Evolutionary conservation across 2,888 invertebrate genomes (phyloP), one percentile per base, ranked within the genome.

Genomic region (Blomia tropicalis): DNA sequence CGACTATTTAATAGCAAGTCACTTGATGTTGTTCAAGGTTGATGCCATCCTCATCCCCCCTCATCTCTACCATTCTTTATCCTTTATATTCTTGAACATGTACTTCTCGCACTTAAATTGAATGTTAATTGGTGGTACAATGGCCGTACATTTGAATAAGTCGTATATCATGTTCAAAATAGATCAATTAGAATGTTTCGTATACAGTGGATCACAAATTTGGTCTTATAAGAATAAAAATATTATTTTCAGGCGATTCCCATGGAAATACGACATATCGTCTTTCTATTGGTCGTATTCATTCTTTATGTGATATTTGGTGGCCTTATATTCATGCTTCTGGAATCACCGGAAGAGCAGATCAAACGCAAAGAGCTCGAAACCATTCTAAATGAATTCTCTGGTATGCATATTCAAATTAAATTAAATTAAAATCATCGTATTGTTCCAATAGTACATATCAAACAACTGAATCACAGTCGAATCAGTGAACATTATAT

Each of bases 321-420:
- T 11, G 87, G 88, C n/a, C 82, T 82, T 66, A 83, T 88, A 69
- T 89, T 87, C 74, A 85, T 85, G 75, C 81, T 82, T 71, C 83
- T 87, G 69, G 87, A 89, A 76, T 82, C 83, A 70, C 79, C 79
- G 32, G 74, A 83, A 70, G 88, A 88, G 75, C 74, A 79, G 58
- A 75, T 79, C 66, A 77, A 79, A 66, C 78, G 82, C 58, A 76
- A 75, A 59, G 75, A 78, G 68, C 79, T 68, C 19, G 66, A 63
- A 23, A 58, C 64, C 41, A 60, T 66, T 14, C 63, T 64, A 32
- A 66, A 43, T 59, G 65, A 66, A 31, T 67, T 68, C 61, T 54
- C 66, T 60, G 67, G 68, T 68, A 53, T 51, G 60, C 41, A 17
- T 53, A 14, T 7, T 19, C 22, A 31, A 36, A 27, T 27, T 31